Base-by-base conservation (phyloP, 2,888 invertebrate species). In the Liodrosophila aerea region DNA sequence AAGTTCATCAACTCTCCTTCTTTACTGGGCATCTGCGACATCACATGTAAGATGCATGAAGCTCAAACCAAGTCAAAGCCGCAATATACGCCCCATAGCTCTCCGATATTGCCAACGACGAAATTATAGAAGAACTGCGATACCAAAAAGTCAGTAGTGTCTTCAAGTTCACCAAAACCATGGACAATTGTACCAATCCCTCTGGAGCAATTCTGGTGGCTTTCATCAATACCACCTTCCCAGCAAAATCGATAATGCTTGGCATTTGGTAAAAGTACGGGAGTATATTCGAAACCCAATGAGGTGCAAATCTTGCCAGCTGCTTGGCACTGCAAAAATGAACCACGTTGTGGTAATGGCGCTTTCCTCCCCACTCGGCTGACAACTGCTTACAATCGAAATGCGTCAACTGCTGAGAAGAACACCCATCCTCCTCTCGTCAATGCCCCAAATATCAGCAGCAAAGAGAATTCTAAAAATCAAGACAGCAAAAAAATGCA, bases 271-370 rank as follows among this genome's bases (percentile, higher is more conserved):
- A 7, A 49, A 53, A 33, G 41, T 58, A 13, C 31, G 40, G 12
- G 51, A 52, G 12, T 53, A 53, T 31, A 61, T 49, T 8, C 60
- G 45, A 1, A 61, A 50, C 40, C 59, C 52, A 11, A 60, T 37
- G 37, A 49, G 49, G 12, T 43, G 41, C 29, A 36, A 51, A 18
- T 29, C 39, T 46, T 57, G 37, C 39, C 49, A 57, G n/a, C 18
- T 57, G 18, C 57, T 58, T 11, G 44, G 45, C 46, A 47, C 7
- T 54, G 54, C 12, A 50, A 27, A 37, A 37, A 37, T 18, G 37
- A 37, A 18, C 37, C 37, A 4, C 37, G 37, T 18, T 37, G 37
- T n/a, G 18, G 9, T 18, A 37, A 37, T 18, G 16, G 37, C 18
- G 37, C 37, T 7, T 9, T 18, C 37, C 34, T 12, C 34, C 34